A percentile compares a stretch with the other conserved stretches of the same genome.
Evolutionary conservation across 2,113 vertebrate genomes (phyloP).

Genomic region (Hystrix cristata): DNA sequence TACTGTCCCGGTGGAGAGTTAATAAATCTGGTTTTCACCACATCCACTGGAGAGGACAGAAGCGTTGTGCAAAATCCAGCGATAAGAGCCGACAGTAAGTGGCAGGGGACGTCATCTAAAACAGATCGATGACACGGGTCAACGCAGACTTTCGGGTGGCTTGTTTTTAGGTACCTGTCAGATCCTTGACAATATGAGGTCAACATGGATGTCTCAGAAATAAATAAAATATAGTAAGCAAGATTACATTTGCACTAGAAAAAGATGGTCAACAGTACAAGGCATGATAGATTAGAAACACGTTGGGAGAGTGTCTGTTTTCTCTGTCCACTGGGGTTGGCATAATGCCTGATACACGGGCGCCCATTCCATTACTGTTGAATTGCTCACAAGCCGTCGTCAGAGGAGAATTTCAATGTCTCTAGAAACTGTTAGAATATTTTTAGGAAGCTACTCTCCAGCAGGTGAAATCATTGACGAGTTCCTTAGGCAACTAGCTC

Average conservation of each 20-base stretch:
- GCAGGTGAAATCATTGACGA: background rate
- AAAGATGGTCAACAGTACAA: background rate
- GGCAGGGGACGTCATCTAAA: conserved; percentile 93
- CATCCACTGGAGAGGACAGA: conserved; percentile 93
- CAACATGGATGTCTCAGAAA: background rate
- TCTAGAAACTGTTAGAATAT: background rate
- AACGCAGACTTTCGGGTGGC: background rate
- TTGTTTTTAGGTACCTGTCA: background rate
- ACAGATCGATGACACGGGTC: background rate
- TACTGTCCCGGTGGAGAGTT: conserved; percentile 93
- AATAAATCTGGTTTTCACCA: conserved; percentile 94
- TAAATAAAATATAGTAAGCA: background rate
- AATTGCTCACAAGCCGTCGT: background rate
- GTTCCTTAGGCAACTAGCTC: background rate
- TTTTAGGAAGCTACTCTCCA: background rate
- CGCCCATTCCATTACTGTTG: background rate
- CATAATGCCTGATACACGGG: background rate
- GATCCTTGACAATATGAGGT: background rate
- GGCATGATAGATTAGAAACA: background rate
- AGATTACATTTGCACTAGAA: background rate
- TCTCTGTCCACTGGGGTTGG: background rate
- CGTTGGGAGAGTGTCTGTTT: background rate
- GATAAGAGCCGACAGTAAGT: conserved; percentile 91
- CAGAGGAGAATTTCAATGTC: background rate
- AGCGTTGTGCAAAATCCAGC: conserved; percentile 93